A percentile compares a stretch with the other conserved stretches of the same genome.
phyloP scores from a whole-genome alignment of 2,113 vertebrate genomes.

The Melanerpes formicivorus region DNA sequence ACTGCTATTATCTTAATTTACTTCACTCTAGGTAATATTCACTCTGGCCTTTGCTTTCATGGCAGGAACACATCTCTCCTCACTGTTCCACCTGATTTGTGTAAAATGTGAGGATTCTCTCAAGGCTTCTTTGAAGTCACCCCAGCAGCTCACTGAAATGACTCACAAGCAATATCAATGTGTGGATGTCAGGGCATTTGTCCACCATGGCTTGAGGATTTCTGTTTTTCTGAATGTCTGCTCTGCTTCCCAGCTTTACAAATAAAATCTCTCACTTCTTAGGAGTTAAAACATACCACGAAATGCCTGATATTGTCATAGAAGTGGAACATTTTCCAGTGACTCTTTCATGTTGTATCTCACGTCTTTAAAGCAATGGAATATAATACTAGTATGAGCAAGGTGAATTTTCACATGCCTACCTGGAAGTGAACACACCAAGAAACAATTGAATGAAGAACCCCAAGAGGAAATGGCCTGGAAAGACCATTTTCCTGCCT shows the following conservation, averaged over 20 bases:
- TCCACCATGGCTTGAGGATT: neutral
- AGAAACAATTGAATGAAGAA: neutral
- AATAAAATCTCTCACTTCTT: neutral
- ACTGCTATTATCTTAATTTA: neutral
- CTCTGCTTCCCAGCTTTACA: neutral
- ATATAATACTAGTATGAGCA: neutral
- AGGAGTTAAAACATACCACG: neutral
- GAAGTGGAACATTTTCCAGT: neutral
- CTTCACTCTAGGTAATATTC: neutral
- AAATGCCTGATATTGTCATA: neutral
- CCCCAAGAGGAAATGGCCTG: neutral
- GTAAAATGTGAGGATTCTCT: neutral
- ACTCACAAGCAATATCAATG: neutral
- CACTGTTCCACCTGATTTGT: neutral
- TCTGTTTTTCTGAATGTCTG: neutral
- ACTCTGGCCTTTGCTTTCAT: neutral
- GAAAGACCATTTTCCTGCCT: conserved; percentile 12
- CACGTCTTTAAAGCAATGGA: neutral
- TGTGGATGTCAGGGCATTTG: neutral
- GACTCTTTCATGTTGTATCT: neutral
- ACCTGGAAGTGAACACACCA: neutral
- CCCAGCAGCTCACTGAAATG: neutral
- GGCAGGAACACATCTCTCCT: neutral
- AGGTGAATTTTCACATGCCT: neutral
- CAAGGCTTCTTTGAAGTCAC: neutral